These are phyloP conservation scores for Sebastolobus alascanus DNA, from an alignment of 2,797 vertebrate species.

Conservation along the genomic window DNA sequence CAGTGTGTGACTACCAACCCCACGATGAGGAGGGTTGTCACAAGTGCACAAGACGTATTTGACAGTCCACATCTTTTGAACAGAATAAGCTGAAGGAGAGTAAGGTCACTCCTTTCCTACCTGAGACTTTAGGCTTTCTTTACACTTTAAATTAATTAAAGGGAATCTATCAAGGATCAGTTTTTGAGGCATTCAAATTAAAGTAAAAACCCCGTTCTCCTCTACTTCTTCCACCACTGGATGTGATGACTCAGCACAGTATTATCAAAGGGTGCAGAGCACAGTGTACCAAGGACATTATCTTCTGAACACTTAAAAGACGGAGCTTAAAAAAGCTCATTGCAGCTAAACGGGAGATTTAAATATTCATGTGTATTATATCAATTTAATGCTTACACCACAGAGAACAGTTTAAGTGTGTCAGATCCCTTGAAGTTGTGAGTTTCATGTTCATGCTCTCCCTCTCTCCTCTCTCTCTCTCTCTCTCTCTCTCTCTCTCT, in stretches of 20 bases:
- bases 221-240: background rate
- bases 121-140: background rate
- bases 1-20: too few species aligned
- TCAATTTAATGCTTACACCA: background rate
- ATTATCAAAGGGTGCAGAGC: too few species aligned
- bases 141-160: background rate
- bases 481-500: background rate
- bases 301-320: background rate
- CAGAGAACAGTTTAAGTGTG: background rate
- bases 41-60: too few species aligned
- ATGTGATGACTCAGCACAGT: background rate
- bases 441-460: background rate
- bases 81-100: too few species aligned
- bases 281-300: background rate
- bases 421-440: conserved; percentile 20
- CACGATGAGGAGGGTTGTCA: too few species aligned
- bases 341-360: background rate
- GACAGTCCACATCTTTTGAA: too few species aligned
- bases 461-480: background rate
- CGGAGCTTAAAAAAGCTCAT: background rate
- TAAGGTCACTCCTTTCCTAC: background rate
- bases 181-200: background rate
- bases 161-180: background rate
- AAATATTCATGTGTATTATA: conserved; percentile 8
- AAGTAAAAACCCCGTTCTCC: background rate